Evolutionary conservation across 2,797 vertebrate genomes (phyloP).

Genomic region (Cynodonichthys magdalenae): DNA sequence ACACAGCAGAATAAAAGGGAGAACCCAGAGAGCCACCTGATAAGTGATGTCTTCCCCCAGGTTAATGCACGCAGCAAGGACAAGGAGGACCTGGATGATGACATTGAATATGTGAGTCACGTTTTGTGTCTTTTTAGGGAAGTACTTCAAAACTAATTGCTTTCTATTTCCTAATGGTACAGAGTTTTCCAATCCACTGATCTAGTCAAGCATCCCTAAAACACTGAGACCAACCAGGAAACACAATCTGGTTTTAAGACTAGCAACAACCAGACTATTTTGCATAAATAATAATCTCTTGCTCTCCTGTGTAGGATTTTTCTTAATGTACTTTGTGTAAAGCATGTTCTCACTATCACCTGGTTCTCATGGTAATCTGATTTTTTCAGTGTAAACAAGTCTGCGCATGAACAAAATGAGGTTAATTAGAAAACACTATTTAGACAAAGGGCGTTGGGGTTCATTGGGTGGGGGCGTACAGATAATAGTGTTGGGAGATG

Average conservation of each 20-base stretch:
- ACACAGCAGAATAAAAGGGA: constrained; percentile 33
- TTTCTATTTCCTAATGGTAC: too few relatives aligned
- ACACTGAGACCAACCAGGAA: constrained; percentile 4
- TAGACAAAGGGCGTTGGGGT: constrained; percentile 53
- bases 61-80: constrained; percentile 89
- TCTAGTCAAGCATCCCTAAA: constrained; percentile 10
- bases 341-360: constrained; percentile 45
- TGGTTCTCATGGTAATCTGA: constrained; percentile 54
- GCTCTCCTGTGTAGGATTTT: constrained; percentile 46
- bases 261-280: constrained; percentile 26
- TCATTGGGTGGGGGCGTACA: constrained; percentile 31
- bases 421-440: constrained; percentile 73
- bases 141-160: background rate
- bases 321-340: constrained; percentile 38
- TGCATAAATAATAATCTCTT: constrained; percentile 36
- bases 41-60: constrained; percentile 93
- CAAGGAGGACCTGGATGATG: constrained; percentile 90
- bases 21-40: constrained; percentile 65
- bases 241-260: constrained; percentile 11
- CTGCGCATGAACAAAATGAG: constrained; percentile 59
- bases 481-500: constrained; percentile 63
- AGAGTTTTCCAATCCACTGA: background rate
- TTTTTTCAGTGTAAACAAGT: constrained; percentile 71
- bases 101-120: constrained; percentile 92
- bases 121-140: background rate